Base-by-base conservation (phyloP, 2,888 invertebrate species). In the Sepioteuthis lessoniana region DNA sequence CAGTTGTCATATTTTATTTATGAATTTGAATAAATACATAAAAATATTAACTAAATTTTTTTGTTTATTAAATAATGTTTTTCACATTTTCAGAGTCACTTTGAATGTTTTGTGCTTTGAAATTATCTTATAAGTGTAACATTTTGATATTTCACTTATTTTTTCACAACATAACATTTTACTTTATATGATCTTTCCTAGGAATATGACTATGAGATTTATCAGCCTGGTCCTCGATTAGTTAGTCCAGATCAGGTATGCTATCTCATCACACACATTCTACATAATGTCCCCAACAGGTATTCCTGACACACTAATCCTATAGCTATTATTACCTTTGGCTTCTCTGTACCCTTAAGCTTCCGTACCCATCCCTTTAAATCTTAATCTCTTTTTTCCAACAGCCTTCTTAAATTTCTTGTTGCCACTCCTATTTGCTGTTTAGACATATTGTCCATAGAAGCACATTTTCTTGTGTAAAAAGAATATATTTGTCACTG, bases 201-300 rank as follows among this genome's bases (percentile, higher is more conserved):
- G 76, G 76, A n/a, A 13, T 76, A 76, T 76, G 76, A 76, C n/a
- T 76, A 76, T 76, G 76, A 76, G 76, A 76, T 76, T 35, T 76
- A 76, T 76, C 76, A 76, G 35, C 76, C 76, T n/a, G 76, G 76
- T 35, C 76, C 76, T 76, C 76, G 19, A 21, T 76, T 76, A 76
- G 76, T 76, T 76, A 76, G 76, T 76, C 76, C 76, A n/a, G 10
- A 76, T 76, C 76, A 76, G 76, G 76, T 76, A 76, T n/a, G 76
- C 76, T n/a, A 76, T 76, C n/a, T n/a, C 25, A 76, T 76, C n/a
- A n/a, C 76, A 76, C 76, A 76, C 76, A 76, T 76, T 31, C 31
- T 76, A 76, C 76, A 76, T n/a, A 0, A 7, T 76, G 76, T 76
- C n/a, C 76, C 76, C n/a, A 76, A 76, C n/a, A n/a, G n/a, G 35